Evolutionary conservation across 2,888 invertebrate genomes (phyloP).

Genomic region (Altica lythri): DNA sequence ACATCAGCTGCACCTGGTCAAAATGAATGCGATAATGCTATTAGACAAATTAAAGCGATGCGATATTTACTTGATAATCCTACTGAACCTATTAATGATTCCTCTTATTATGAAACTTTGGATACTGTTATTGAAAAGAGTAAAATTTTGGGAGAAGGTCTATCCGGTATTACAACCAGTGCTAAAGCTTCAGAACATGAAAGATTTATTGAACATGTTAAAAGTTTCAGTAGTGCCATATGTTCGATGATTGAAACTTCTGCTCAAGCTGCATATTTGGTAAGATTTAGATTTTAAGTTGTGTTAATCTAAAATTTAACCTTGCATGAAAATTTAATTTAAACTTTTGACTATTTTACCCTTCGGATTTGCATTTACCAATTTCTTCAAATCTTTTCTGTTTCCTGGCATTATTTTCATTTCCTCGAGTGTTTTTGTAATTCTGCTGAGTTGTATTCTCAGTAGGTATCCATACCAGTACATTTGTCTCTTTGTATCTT

Average conservation of each 20-base stretch:
- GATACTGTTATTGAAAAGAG: slow-evolving; percentile 89
- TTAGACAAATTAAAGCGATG: slow-evolving; percentile 87
- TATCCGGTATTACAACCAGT: slow-evolving; percentile 92
- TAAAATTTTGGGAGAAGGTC: slow-evolving; percentile 80
- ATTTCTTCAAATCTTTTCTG: no score
- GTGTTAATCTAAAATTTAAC: neutral
- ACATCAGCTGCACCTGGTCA: slow-evolving; percentile 90
- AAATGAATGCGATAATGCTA: slow-evolving; percentile 95
- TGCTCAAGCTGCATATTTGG: slow-evolving; percentile 92
- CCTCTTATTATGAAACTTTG: slow-evolving; percentile 91
- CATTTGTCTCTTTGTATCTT: no score
- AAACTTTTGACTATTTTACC: slow-evolving; percentile 2
- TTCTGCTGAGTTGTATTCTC: no score
- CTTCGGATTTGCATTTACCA: no score
- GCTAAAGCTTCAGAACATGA: slow-evolving; percentile 87
- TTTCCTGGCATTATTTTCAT: no score
- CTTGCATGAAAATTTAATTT: no score
- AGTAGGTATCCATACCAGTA: no score
- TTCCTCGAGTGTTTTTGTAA: no score
- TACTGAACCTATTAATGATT: slow-evolving; percentile 84
- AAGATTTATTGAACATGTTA: slow-evolving; percentile 82
- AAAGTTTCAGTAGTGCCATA: slow-evolving; percentile 83
- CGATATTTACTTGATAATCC: slow-evolving; percentile 83
- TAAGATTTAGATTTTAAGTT: slow-evolving; percentile 48
- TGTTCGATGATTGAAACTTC: slow-evolving; percentile 91